Evolutionary conservation across 2,113 vertebrate species (phyloP).

Genomic region (Scartelaos histophorus): DNA sequence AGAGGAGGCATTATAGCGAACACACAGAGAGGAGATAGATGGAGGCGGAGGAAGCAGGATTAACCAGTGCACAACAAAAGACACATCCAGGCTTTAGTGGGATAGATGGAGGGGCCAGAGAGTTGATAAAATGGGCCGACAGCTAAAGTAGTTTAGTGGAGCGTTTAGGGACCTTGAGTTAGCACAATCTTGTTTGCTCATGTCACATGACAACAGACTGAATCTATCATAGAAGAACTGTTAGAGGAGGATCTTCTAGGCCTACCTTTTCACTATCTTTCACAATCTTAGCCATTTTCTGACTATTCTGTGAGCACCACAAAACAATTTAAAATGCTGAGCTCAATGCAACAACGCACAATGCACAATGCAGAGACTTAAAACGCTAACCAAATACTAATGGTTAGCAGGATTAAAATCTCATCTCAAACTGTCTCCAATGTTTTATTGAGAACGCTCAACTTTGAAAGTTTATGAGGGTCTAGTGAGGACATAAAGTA

Average conservation of each 20-base stretch:
- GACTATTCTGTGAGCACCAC: background rate
- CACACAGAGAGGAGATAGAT: constrained; percentile 31
- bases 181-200: constrained; percentile 5
- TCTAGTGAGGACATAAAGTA: constrained; percentile 1
- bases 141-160: background rate
- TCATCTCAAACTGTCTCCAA: background rate
- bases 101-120: constrained; percentile 8
- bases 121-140: constrained; percentile 14
- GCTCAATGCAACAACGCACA: background rate
- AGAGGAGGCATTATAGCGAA: constrained; percentile 49
- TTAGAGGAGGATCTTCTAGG: background rate
- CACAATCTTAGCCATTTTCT: too few species aligned
- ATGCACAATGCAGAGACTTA: background rate
- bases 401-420: background rate
- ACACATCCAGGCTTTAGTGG: constrained; percentile 13
- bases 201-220: constrained; percentile 3
- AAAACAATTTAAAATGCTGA: background rate
- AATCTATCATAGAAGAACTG: constrained; percentile 2
- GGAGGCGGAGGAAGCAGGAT: constrained; percentile 33
- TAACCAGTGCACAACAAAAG: constrained; percentile 32
- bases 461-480: background rate
- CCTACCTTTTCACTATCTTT: background rate
- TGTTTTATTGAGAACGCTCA: background rate
- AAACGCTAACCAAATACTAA: background rate
- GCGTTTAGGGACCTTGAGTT: constrained; percentile 2